Evolutionary conservation across 1,140 invertebrate species (phyloP).

Genomic region (Pomacea maculata): DNA sequence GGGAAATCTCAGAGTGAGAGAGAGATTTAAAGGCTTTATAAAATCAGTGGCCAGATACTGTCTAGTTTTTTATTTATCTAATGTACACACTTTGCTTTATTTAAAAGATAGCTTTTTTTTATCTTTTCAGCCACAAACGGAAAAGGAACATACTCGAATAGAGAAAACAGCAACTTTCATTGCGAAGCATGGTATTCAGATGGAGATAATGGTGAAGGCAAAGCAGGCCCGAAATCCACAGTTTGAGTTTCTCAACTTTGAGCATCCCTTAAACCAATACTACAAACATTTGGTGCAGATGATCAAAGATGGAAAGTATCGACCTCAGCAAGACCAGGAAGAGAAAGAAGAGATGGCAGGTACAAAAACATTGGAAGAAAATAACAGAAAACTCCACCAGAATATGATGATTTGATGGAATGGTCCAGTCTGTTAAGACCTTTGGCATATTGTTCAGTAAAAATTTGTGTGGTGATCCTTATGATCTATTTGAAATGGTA

Average conservation of each 20-base stretch:
- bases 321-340: constrained; percentile 50
- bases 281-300: constrained; percentile 79
- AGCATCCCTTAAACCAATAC: constrained; percentile 85
- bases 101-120: constrained; percentile 17
- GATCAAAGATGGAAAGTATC: constrained; percentile 72
- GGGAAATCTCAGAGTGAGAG: neutral
- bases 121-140: constrained; percentile 82
- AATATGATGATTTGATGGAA: too few species aligned
- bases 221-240: constrained; percentile 94
- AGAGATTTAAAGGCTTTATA: too few species aligned
- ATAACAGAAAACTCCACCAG: too few species aligned
- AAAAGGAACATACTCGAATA: constrained; percentile 93
- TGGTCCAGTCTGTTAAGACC: too few species aligned
- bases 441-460: too few species aligned
- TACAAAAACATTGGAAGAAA: neutral
- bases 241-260: constrained; percentile 92
- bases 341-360: constrained; percentile 15
- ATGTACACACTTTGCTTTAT: constrained; percentile 17
- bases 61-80: too few species aligned
- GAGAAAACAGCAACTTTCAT: constrained; percentile 97
- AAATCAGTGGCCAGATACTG: too few species aligned
- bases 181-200: constrained; percentile 90
- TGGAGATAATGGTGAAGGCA: constrained; percentile 98
- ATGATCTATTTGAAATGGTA: too few species aligned
- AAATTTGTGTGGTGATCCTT: too few species aligned